phyloP scores from a whole-genome alignment of 2,888 invertebrate genomes.

The Drosophila eohydei region DNA sequence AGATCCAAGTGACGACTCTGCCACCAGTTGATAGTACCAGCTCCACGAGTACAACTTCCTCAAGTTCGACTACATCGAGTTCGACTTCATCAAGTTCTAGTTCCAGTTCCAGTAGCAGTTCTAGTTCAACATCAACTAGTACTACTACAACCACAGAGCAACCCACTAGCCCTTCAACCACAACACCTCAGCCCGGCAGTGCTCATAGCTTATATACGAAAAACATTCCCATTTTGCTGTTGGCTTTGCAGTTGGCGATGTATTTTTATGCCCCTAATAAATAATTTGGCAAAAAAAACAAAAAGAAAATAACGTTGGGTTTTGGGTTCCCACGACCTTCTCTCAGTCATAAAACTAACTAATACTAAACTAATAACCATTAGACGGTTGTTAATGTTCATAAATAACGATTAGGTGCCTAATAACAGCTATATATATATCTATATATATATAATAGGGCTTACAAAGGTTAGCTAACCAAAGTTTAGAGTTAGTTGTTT shows the following conservation, averaged over 20 bases:
- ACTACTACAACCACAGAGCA: constrained; percentile 10
- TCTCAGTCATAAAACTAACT: constrained; percentile 16
- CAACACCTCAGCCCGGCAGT: constrained; percentile 23
- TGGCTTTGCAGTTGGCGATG: constrained; percentile 32
- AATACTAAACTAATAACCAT: constrained; percentile 47
- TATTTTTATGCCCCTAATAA: constrained; percentile 43
- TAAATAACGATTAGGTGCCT: constrained; percentile 38
- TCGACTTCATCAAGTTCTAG: constrained; percentile 10
- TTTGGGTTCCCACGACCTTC: constrained; percentile 32
- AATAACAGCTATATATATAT: background rate
- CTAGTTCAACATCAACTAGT: background rate
- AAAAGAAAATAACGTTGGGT: background rate
- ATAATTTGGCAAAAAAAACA: constrained; percentile 28
- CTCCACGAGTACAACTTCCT: constrained; percentile 22
- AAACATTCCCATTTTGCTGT: constrained; percentile 29
- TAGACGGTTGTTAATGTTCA: constrained; percentile 36
- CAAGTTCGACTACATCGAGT: constrained; percentile 6
- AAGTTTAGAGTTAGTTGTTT: background rate
- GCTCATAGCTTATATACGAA: constrained; percentile 22
- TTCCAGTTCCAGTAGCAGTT: constrained; percentile 2
- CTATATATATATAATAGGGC: background rate
- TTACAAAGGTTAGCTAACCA: background rate
- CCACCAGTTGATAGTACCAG: constrained; percentile 9
- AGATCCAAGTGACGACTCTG: constrained; percentile 12
- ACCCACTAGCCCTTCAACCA: constrained; percentile 28